phyloP scores from a whole-genome alignment of 2,888 invertebrate genomes.

The Bedellia somnulentella region DNA sequence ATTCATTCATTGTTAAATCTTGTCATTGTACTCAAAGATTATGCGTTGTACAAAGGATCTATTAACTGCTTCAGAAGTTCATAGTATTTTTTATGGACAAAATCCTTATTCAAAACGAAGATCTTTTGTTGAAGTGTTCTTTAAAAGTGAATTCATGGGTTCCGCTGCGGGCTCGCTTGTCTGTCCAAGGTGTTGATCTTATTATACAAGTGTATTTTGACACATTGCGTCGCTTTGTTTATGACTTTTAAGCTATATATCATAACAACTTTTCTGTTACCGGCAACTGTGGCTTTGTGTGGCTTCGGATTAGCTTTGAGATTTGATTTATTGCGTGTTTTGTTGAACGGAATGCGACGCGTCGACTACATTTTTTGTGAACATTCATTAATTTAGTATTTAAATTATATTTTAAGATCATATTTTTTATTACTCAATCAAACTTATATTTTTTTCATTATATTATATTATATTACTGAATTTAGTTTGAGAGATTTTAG shows the following conservation, averaged over 20 bases:
- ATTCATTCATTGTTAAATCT: no score
- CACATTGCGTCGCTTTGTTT: constrained; percentile 50
- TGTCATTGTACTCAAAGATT: no score
- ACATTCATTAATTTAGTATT: no score
- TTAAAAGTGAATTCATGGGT: constrained; percentile 22
- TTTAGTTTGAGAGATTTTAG: no score
- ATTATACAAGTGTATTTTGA: constrained; percentile 51
- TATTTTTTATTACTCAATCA: no score
- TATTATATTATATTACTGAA: no score
- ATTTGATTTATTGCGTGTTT: constrained; percentile 30
- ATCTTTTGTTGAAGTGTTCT: constrained; percentile 28
- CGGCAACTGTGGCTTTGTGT: constrained; percentile 23
- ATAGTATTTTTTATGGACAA: constrained; percentile 38
- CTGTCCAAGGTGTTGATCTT: constrained; percentile 25
- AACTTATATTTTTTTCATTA: no score
- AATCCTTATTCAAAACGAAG: constrained; percentile 10
- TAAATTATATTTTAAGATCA: no score
- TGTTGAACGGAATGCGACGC: no score
- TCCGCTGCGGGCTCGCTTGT: constrained; percentile 17
- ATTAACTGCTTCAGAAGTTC: constrained; percentile 59
- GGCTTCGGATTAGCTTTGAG: constrained; percentile 28
- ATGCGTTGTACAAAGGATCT: constrained; percentile 29
- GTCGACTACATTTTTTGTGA: no score
- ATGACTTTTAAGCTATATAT: constrained; percentile 41
- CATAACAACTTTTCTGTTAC: constrained; percentile 21